phyloP scores from a whole-genome alignment of 2,797 vertebrate genomes.

The Catamblyrhynchus diadema region DNA sequence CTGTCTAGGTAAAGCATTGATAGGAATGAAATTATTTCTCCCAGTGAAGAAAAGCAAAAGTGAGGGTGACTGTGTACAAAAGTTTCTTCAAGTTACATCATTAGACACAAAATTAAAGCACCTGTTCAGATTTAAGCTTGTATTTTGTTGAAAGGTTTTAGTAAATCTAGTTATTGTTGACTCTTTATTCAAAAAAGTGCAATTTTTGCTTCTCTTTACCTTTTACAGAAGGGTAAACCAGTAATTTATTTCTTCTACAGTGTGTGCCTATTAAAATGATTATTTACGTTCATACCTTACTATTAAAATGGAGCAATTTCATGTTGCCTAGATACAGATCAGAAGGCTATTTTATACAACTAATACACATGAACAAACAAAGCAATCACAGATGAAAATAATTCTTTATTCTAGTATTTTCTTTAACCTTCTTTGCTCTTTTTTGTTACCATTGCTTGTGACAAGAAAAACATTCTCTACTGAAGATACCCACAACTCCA shows the following conservation, averaged over 20 bases:
- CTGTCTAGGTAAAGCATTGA: neutral
- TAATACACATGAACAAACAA: neutral
- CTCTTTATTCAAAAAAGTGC: neutral
- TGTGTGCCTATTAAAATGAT: neutral
- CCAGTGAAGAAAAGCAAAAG: neutral
- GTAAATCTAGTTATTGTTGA: neutral
- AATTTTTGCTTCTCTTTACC: neutral
- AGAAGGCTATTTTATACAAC: neutral
- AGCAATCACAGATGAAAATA: neutral
- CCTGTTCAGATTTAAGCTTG: neutral
- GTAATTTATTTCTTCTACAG: neutral
- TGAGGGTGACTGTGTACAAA: neutral
- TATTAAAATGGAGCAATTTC: neutral
- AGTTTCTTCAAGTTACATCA: neutral
- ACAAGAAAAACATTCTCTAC: neutral
- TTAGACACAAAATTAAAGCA: neutral
- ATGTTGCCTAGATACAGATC: constrained; percentile 9
- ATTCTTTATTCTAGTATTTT: neutral
- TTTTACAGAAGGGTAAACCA: neutral
- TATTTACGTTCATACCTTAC: neutral
- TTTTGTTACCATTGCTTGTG: neutral
- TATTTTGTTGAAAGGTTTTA: neutral
- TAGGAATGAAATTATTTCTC: neutral
- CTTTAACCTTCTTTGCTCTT: neutral
- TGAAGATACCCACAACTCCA: neutral